Conservation (phyloP, 2,113 vertebrate genomes). For the Sylvilagus bachmani region DNA sequence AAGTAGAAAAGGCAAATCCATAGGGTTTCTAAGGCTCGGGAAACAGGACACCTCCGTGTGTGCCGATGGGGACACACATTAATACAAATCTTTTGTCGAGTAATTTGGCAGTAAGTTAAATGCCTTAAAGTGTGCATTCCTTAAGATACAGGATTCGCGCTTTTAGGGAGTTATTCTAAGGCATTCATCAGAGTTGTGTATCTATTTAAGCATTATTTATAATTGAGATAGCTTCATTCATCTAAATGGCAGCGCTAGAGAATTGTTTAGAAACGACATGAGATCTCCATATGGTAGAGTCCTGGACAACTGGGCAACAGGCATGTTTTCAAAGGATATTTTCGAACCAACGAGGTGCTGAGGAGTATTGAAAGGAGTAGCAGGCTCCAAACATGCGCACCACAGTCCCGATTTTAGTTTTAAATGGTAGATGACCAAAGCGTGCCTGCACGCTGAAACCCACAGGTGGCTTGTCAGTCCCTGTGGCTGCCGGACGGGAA, state of each 20-base stretch:
- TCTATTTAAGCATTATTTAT: neutral
- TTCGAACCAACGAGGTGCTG: neutral
- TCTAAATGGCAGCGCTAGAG: neutral
- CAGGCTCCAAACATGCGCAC: neutral
- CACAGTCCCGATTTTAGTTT: neutral
- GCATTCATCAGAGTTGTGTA: neutral
- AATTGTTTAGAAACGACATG: neutral
- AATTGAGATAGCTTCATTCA: neutral
- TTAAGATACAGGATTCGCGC: neutral
- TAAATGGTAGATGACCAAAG: neutral
- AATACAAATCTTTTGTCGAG: neutral
- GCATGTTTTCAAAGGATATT: too few relatives aligned
- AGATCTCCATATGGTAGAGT: neutral
- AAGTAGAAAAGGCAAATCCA: neutral
- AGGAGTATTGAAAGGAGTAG: neutral
- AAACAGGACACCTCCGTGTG: neutral
- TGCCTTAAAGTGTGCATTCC: neutral
- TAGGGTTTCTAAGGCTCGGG: neutral
- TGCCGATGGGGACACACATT: neutral
- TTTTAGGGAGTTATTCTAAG: neutral
- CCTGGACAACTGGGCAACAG: accelerated
- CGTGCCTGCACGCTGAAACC: neutral
- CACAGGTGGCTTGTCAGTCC: neutral
- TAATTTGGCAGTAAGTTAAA: neutral
- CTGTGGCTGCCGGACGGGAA: neutral